These are phyloP conservation scores for Pseudorectes ferrugineus DNA, from an alignment of 2,113 vertebrate species.

Conservation along the genomic window DNA sequence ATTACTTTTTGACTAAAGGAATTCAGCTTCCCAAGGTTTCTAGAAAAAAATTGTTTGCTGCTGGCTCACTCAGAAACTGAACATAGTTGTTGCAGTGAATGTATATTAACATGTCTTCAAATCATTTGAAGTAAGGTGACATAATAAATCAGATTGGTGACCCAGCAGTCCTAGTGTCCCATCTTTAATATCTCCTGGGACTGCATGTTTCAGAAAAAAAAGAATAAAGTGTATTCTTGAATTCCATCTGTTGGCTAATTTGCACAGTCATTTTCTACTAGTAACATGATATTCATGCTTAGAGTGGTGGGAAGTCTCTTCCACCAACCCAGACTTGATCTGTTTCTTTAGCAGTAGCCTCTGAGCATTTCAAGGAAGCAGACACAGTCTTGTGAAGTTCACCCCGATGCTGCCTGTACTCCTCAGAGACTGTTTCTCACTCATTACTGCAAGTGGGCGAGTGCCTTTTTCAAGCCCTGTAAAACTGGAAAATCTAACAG, in stretches of 20 bases:
- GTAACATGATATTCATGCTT: neutral
- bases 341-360: constrained; percentile 28
- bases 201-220: neutral
- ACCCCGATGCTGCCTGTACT: constrained; percentile 3
- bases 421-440: constrained; percentile 41
- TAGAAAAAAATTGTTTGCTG: neutral
- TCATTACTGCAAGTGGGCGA: constrained; percentile 60
- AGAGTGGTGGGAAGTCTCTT: constrained; percentile 22
- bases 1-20: neutral
- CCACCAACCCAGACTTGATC: neutral
- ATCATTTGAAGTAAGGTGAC: neutral
- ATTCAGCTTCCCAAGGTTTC: neutral
- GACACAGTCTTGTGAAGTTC: constrained; percentile 37
- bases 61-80: neutral
- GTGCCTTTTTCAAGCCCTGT: constrained; percentile 59
- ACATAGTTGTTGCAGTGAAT: neutral
- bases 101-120: neutral
- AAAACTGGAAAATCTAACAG: constrained; percentile 57
- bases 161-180: neutral
- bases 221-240: neutral
- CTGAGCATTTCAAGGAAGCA: constrained; percentile 32
- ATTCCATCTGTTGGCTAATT: neutral
- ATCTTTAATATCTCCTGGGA: neutral
- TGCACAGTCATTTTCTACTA: constrained; percentile 34
- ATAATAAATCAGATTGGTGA: neutral